phyloP scores from a whole-genome alignment of 53 echinoderm and acorn worm genomes.

The Holothuria scabra region DNA sequence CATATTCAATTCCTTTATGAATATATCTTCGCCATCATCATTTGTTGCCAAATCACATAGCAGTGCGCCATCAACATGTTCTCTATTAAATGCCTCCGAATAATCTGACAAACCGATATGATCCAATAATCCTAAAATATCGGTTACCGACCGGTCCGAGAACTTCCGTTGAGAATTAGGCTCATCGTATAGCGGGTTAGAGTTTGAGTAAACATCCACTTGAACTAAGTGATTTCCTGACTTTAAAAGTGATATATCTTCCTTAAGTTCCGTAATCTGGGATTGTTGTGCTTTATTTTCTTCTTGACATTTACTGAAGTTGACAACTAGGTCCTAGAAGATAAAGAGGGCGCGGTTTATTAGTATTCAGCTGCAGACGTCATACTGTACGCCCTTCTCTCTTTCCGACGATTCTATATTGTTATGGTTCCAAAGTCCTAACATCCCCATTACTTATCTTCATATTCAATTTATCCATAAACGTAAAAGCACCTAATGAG shows the following conservation, averaged over 20 bases:
- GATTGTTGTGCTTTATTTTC: neutral
- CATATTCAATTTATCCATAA: too few species aligned
- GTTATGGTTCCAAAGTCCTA: too few species aligned
- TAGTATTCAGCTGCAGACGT: too few species aligned
- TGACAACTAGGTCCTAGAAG: too few species aligned
- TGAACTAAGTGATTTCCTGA: neutral
- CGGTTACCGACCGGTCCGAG: neutral
- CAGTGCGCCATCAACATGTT: slow-evolving; percentile 12
- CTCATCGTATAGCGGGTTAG: too few species aligned
- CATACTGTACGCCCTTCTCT: too few species aligned
- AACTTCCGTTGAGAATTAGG: neutral
- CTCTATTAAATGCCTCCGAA: neutral
- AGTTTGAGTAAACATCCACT: too few species aligned
- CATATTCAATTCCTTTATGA: neutral
- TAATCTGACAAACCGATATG: neutral
- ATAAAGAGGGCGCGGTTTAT: too few species aligned
- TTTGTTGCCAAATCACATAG: neutral
- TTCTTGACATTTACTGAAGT: neutral
- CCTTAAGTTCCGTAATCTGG: neutral
- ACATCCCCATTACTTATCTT: too few species aligned
- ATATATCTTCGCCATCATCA: slow-evolving; percentile 6
- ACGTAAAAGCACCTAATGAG: too few species aligned
- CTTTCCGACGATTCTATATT: too few species aligned
- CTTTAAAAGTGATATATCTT: neutral
- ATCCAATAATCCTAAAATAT: neutral